A percentile compares a stretch with the other conserved stretches of the same genome.
Evolutionary conservation across 2,113 vertebrate species (phyloP).

Genomic region (Chascanopsetta lugubris): DNA sequence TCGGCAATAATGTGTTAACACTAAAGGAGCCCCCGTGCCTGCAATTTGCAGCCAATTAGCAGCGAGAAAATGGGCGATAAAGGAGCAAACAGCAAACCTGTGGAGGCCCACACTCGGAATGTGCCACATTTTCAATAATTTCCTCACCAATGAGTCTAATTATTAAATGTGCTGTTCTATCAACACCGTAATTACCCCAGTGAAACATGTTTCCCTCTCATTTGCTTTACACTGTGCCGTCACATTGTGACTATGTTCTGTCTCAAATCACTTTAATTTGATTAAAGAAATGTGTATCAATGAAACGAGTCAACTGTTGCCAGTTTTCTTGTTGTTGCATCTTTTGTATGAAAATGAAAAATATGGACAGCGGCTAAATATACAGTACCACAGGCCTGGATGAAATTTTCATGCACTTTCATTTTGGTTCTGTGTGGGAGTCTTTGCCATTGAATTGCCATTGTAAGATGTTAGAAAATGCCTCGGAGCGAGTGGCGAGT

Average conservation of each 20-base stretch:
- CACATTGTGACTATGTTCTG: too few relatives aligned
- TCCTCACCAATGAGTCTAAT: slow-evolving; percentile 5
- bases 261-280: too few relatives aligned
- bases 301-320: too few relatives aligned
- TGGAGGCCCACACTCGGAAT: neutral
- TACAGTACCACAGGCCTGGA: slow-evolving; percentile 1
- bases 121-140: neutral
- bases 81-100: slow-evolving; percentile 3
- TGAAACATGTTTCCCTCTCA: too few relatives aligned
- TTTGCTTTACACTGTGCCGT: neutral
- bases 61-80: neutral
- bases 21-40: neutral
- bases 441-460: slow-evolving; percentile 9
- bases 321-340: too few relatives aligned
- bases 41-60: slow-evolving; percentile 1
- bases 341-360: slow-evolving; percentile 2
- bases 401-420: slow-evolving; percentile 44
- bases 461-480: slow-evolving; percentile 32
- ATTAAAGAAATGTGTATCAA: too few relatives aligned
- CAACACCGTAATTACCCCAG: neutral
- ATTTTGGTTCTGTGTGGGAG: slow-evolving; percentile 35
- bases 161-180: slow-evolving; percentile 2
- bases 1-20: neutral
- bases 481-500: slow-evolving; percentile 38
- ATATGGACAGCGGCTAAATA: neutral